Evolutionary conservation across 2,888 invertebrate genomes (phyloP).

Genomic region (Ochropleura plecta): DNA sequence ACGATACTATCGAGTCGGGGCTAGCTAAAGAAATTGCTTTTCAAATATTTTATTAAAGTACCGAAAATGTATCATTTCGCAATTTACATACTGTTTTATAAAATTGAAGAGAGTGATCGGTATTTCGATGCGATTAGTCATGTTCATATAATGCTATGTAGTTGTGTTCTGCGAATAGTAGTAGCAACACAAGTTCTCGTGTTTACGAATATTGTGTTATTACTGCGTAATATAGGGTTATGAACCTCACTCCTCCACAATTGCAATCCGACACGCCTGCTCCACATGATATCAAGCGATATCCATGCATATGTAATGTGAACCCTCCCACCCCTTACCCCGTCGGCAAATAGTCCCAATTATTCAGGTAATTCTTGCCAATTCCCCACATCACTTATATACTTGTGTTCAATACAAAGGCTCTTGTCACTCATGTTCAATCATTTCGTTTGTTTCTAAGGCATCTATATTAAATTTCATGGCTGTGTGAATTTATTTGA

Average conservation of each 20-base stretch:
- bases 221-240: neutral
- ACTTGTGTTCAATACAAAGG: conserved; percentile 40
- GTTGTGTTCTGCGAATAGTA: neutral
- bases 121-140: neutral
- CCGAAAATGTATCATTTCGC: conserved; percentile 19
- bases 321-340: neutral
- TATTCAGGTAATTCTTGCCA: conserved; percentile 31
- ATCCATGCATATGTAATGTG: conserved; percentile 40
- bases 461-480: conserved; percentile 64
- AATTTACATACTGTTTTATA: conserved; percentile 24
- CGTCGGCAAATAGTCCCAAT: conserved; percentile 8
- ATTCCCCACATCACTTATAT: conserved; percentile 23
- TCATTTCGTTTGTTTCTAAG: conserved; percentile 56
- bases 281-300: conserved; percentile 7
- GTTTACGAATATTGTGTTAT: conserved; percentile 9
- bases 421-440: conserved; percentile 55
- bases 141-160: neutral
- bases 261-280: conserved; percentile 6
- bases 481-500: conserved; percentile 66
- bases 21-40: conserved; percentile 46
- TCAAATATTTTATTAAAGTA: conserved; percentile 37
- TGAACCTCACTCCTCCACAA: conserved; percentile 8
- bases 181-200: neutral
- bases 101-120: neutral
- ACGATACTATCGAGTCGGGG: conserved; percentile 19